Percentiles rank a stretch among this genome's conserved stretches.
Conservation (phyloP, 2,797 vertebrate species). For the Monodelphis domestica region DNA sequence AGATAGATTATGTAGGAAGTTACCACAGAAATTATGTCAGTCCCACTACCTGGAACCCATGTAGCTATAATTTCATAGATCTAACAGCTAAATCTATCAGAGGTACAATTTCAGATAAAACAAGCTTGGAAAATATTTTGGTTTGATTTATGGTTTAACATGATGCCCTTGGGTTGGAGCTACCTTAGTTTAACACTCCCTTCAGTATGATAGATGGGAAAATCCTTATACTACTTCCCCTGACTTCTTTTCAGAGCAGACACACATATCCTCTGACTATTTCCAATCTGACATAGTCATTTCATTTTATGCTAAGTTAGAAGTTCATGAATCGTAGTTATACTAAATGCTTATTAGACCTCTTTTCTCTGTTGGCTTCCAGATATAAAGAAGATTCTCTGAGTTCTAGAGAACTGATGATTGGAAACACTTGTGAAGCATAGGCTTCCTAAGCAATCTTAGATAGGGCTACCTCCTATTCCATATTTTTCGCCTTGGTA, state of each 20-base stretch:
- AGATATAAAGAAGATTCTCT: neutral
- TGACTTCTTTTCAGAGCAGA: neutral
- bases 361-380: no score
- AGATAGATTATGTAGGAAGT: neutral
- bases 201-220: neutral
- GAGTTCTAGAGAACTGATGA: neutral
- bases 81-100: neutral
- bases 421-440: neutral
- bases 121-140: neutral
- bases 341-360: neutral
- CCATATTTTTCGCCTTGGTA: no score
- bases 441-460: no score
- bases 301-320: neutral
- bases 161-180: neutral
- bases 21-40: neutral
- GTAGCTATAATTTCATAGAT: neutral
- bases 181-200: neutral
- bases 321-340: neutral
- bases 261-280: neutral
- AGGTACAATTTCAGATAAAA: neutral
- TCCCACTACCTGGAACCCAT: rapidly evolving
- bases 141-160: neutral
- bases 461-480: no score
- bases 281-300: neutral
- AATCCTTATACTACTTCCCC: neutral